Conservation (phyloP, 2,797 vertebrate genomes). For the Brachymystax lenok region DNA sequence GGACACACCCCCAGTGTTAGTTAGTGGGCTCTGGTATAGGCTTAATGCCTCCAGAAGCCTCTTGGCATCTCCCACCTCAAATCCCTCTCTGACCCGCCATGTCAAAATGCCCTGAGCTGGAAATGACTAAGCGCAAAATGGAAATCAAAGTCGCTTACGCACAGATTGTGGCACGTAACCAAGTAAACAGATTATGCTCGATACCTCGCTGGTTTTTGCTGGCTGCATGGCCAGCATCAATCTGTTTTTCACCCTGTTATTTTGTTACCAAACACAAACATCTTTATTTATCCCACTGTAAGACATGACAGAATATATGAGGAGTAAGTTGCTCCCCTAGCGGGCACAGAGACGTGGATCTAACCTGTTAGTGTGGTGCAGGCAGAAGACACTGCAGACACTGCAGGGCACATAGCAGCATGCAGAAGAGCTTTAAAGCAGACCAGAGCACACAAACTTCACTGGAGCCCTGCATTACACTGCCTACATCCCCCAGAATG, state of each 20-base stretch:
- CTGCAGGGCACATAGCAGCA: slow-evolving; percentile 6
- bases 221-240: not conserved
- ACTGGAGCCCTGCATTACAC: not conserved
- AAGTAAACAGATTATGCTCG: slow-evolving; percentile 17
- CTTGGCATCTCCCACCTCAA: slow-evolving; percentile 6
- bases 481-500: not conserved
- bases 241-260: not conserved
- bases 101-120: slow-evolving; percentile 20
- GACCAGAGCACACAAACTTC: not conserved
- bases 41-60: slow-evolving; percentile 2
- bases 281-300: not conserved
- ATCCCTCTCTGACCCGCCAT: slow-evolving; percentile 12
- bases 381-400: not conserved
- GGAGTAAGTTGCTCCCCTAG: too few species aligned
- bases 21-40: not conserved
- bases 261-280: not conserved
- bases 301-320: not conserved
- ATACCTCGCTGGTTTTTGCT: not conserved
- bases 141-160: slow-evolving; percentile 20
- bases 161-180: slow-evolving; percentile 20
- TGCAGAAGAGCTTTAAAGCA: slow-evolving; percentile 2
- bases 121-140: slow-evolving; percentile 21
- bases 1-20: not conserved
- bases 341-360: not conserved
- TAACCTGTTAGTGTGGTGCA: slow-evolving; percentile 1